Base-by-base conservation (phyloP, 2,797 vertebrate species). In the Pseudocheirus occidentalis region DNA sequence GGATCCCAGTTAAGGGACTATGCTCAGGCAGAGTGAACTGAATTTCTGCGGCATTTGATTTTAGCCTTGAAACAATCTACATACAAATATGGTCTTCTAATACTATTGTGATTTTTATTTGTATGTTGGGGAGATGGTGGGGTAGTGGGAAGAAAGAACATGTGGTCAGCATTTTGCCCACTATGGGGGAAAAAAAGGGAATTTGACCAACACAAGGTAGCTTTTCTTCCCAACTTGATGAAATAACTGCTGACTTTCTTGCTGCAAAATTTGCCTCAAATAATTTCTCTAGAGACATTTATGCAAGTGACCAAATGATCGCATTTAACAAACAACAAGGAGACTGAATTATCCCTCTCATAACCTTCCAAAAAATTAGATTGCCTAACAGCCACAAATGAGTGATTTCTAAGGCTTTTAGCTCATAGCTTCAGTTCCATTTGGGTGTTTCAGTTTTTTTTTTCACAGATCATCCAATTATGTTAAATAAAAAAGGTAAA, bases 101-200 rank as follows among this genome's bases (percentile, higher is more conserved):
- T 16, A 16, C 92, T 58, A 27, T 94, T 95, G 94, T 50, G 18
- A n/a, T 95, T 96, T 96, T 97, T 93, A 89, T 94, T 90, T 93
- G 92, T 89, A 2, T 27, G 21, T 87, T 87, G 24, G 40, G 9
- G 7, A 46, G 21, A 14, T 1, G 1, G 24, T 10, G 73, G 6
- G 3, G 59, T 12, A 1, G 66, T 21, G n/a, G 1, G 46, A 6
- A 46, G 53, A 90, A 92, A 95, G 16, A 58, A 91, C n/a, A 54
- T 92, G 66, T 94, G 91, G 55, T 97, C 95, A 96, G 93, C 92
- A 95, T 92, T 96, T 55, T 96, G 58, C 92, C n/a, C 92, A 96
- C 5, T 59, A 29, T 24, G 57, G 55, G 2, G 0, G 7, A 92
- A 92, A 90, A 16, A 53, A 55, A 55, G 14, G 54, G 34, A 24